These are phyloP conservation scores for Philhelius pedissequus DNA, from an alignment of 2,888 invertebrate genomes.

Conservation along the genomic window DNA sequence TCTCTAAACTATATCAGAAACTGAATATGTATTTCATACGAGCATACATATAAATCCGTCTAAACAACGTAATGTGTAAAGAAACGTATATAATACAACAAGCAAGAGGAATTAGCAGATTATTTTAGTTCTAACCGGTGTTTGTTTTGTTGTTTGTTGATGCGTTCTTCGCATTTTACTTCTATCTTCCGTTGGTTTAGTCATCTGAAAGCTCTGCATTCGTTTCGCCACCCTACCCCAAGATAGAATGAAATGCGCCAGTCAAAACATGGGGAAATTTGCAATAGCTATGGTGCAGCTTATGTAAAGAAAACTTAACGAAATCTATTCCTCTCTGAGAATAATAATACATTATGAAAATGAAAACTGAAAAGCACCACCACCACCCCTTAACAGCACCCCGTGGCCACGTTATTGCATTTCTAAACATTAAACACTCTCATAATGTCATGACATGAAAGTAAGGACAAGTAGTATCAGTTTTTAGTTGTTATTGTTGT, in stretches of 20 bases:
- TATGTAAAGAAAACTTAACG: slow-evolving; percentile 34
- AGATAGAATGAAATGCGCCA: not conserved
- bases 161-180: slow-evolving; percentile 5
- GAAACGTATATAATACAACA: not conserved
- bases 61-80: not conserved
- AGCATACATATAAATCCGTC: too few relatives aligned
- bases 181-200: slow-evolving; percentile 1
- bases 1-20: not conserved
- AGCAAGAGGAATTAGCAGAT: slow-evolving; percentile 37
- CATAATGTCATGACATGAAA: not conserved
- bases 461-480: slow-evolving; percentile 9
- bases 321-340: slow-evolving; percentile 10
- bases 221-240: not conserved
- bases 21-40: too few relatives aligned
- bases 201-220: slow-evolving; percentile 9
- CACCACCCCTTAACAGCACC: slow-evolving; percentile 8
- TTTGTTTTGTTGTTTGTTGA: slow-evolving; percentile 11
- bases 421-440: not conserved
- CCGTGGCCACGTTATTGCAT: not conserved
- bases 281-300: not conserved
- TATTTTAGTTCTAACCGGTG: slow-evolving; percentile 40
- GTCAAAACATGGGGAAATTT: not conserved
- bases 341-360: not conserved
- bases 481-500: not conserved
- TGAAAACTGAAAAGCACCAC: slow-evolving; percentile 10